These are phyloP conservation scores for Xestia xanthographa DNA, from an alignment of 2,888 invertebrate genomes.

Conservation along the genomic window DNA sequence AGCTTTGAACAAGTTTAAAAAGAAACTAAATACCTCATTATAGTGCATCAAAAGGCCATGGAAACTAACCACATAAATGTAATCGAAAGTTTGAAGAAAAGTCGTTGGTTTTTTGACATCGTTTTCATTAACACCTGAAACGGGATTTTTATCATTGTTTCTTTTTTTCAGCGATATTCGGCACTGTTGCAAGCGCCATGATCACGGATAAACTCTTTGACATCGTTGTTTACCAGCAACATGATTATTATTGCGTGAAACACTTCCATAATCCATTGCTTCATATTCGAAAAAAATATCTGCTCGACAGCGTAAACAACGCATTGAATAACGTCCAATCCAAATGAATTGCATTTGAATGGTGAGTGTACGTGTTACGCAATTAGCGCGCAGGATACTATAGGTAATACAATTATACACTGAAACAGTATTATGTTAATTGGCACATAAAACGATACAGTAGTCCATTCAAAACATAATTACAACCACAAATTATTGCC, in stretches of 20 bases:
- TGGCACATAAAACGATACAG: constrained; percentile 23
- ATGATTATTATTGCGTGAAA: neutral
- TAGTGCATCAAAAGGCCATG: neutral
- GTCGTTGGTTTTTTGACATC: neutral
- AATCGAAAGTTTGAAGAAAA: constrained; percentile 1
- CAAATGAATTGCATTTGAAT: neutral
- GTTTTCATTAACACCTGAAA: neutral
- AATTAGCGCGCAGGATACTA: neutral
- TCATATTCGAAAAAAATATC: neutral
- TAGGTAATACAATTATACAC: neutral
- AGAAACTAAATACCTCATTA: neutral
- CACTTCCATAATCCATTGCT: neutral
- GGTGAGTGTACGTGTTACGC: neutral
- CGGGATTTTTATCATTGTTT: neutral
- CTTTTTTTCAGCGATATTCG: no score
- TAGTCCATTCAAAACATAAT: constrained; percentile 22
- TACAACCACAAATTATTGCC: constrained; percentile 10
- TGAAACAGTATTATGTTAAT: constrained; percentile 23
- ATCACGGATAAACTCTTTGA: neutral
- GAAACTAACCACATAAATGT: neutral
- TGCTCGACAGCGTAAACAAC: neutral
- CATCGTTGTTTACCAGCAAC: neutral
- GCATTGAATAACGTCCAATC: neutral
- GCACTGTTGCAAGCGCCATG: neutral
- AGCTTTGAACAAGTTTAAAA: neutral